Evolutionary conservation across 2,797 vertebrate species (phyloP).

Genomic region (Myotis daubentonii): DNA sequence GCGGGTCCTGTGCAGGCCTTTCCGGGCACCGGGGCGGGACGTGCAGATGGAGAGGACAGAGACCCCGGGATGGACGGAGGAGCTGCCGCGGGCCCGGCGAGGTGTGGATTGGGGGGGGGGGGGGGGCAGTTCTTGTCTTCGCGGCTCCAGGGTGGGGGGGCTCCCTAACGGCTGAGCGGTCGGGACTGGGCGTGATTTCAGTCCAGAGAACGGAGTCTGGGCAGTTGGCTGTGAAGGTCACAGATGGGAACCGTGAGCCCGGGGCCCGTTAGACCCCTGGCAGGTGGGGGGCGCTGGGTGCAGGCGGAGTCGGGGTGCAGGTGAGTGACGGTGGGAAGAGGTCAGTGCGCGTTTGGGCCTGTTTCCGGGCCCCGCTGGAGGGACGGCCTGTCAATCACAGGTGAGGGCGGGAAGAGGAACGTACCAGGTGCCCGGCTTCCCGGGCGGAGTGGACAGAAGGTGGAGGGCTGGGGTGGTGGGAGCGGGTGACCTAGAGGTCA

Average conservation of each 20-base stretch:
- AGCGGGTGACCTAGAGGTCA: not conserved
- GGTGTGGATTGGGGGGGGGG: no score
- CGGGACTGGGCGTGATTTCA: not conserved
- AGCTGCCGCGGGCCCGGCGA: not conserved
- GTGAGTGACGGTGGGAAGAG: not conserved
- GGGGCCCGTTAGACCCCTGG: not conserved
- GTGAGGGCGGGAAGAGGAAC: no score
- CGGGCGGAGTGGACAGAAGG: not conserved
- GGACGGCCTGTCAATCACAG: not conserved
- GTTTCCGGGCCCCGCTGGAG: not conserved
- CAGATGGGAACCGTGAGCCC: no score
- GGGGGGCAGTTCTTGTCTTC: not conserved
- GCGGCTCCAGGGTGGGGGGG: not conserved
- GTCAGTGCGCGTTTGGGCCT: not conserved
- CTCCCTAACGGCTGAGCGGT: not conserved
- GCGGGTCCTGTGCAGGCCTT: not conserved
- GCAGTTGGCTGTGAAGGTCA: not conserved
- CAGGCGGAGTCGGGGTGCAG: not conserved
- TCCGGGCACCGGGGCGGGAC: not conserved
- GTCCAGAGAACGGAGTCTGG: not conserved
- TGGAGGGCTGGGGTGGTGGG: not conserved
- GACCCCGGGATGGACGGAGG: not conserved
- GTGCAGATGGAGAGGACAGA: not conserved
- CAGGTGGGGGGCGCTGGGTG: not conserved
- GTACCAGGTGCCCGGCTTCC: not conserved